phyloP scores from a whole-genome alignment of 2,113 vertebrate species.

The Acinonyx jubatus region DNA sequence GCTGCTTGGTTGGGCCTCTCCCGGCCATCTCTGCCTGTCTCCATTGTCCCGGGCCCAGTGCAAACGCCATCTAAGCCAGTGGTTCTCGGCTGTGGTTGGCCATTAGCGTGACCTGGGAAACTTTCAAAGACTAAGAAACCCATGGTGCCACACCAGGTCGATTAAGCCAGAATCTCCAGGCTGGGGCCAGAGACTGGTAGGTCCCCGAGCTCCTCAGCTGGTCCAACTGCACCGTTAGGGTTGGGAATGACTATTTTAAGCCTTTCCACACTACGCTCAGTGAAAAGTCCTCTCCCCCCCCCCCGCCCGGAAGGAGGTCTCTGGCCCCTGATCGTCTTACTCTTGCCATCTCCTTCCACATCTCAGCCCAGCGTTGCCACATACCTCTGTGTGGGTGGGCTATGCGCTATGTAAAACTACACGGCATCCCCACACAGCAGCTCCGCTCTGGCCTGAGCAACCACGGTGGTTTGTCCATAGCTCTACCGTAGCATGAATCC shows the following conservation, averaged over 20 bases:
- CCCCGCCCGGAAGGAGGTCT: accelerated
- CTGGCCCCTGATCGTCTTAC: neutral
- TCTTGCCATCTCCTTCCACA: neutral
- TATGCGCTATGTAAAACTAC: neutral
- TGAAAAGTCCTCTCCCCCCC: neutral
- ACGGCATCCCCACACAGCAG: neutral
- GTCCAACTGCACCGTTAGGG: neutral
- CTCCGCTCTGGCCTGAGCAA: neutral
- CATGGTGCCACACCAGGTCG: neutral
- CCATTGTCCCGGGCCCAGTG: neutral
- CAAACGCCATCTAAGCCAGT: neutral
- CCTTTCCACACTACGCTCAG: neutral
- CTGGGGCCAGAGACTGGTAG: neutral
- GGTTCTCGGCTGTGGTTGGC: neutral
- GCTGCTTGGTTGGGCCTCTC: neutral
- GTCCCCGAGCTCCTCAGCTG: neutral
- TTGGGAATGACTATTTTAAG: neutral
- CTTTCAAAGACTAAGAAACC: neutral
- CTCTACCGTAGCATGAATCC: neutral
- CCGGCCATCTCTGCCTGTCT: neutral
- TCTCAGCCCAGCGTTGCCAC: neutral
- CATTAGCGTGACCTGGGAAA: neutral
- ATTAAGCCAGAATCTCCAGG: neutral
- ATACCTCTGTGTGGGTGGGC: neutral
- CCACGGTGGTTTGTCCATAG: neutral